Evolutionary conservation across 35 echinoderm and acorn worm genomes (phyloP).

Genomic region (Stichopus chloronotus): DNA sequence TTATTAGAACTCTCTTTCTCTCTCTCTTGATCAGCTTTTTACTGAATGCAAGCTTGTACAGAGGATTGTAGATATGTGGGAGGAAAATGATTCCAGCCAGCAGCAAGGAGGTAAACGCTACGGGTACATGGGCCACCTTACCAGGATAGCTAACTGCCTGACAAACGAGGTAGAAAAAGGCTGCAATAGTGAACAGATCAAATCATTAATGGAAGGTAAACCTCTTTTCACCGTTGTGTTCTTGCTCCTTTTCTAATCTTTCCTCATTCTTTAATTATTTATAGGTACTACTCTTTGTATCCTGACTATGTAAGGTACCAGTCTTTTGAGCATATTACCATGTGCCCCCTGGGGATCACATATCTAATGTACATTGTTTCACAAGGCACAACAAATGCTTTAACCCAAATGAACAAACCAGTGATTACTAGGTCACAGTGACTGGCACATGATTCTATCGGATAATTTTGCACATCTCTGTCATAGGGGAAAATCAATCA

Average conservation of each 20-base stretch:
- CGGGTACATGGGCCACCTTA: slow-evolving; percentile 97
- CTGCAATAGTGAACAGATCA: slow-evolving; percentile 96
- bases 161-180: slow-evolving; percentile 85
- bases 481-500: no score
- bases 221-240: background rate
- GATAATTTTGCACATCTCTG: no score
- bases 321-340: no score
- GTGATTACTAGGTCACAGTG: no score
- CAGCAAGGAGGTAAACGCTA: slow-evolving; percentile 71
- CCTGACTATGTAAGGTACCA: no score
- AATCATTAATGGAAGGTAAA: slow-evolving; percentile 90
- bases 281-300: no score
- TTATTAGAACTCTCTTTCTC: background rate
- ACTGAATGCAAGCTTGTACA: slow-evolving; percentile 93
- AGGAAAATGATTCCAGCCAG: slow-evolving; percentile 77
- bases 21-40: slow-evolving; percentile 73
- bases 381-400: no score
- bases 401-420: no score
- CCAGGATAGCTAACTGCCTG: slow-evolving; percentile 81
- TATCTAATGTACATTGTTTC: no score
- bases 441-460: no score
- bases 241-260: background rate
- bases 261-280: no score
- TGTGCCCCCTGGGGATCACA: no score
- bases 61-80: slow-evolving; percentile 91